Conservation (phyloP, 1,140 invertebrate species). For the Ips nitidus region DNA sequence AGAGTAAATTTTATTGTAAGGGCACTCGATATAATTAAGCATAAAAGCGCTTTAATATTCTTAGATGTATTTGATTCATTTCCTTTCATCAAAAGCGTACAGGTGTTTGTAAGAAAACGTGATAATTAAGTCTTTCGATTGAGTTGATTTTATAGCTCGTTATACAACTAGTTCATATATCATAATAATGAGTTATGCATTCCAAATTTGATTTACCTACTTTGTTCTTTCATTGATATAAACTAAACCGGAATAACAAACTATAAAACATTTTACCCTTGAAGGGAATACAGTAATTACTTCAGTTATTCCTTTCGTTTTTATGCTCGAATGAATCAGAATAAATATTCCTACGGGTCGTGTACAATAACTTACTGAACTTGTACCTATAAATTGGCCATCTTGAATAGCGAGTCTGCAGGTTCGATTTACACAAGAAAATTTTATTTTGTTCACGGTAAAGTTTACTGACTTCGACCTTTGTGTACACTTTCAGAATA, state of each 20-base stretch:
- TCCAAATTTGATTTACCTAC: too few species aligned
- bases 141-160: too few species aligned
- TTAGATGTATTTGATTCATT: too few species aligned
- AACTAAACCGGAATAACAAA: background rate
- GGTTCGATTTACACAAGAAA: conserved; percentile 43
- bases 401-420: conserved; percentile 42
- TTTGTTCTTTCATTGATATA: too few species aligned
- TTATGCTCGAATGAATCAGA: conserved; percentile 46
- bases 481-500: conserved; percentile 31
- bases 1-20: too few species aligned
- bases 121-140: too few species aligned
- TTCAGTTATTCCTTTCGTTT: conserved; percentile 45
- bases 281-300: conserved; percentile 41
- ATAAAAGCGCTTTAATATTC: too few species aligned
- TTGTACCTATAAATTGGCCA: conserved; percentile 49
- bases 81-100: too few species aligned
- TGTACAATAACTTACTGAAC: conserved; percentile 48
- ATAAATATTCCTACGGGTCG: conserved; percentile 46
- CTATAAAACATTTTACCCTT: conserved; percentile 17
- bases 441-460: conserved; percentile 40
- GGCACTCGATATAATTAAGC: too few species aligned
- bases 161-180: too few species aligned
- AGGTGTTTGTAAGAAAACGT: too few species aligned
- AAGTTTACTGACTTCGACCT: conserved; percentile 42
- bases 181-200: too few species aligned